Evolutionary conservation across 2,888 invertebrate genomes (phyloP).

Genomic region (Amphipoea oculea): DNA sequence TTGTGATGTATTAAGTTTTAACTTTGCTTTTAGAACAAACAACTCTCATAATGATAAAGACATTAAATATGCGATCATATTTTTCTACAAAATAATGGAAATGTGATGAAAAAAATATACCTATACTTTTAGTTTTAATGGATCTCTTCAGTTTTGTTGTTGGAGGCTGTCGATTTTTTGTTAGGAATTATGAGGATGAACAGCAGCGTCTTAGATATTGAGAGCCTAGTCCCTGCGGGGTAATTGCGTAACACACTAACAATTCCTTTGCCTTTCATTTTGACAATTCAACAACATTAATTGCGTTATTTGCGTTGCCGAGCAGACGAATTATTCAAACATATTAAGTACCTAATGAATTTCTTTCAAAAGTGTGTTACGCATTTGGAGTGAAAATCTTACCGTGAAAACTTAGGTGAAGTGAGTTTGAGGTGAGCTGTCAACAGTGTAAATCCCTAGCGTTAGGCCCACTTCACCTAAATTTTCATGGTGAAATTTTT

Average conservation of each 20-base stretch:
- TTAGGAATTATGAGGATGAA: background rate
- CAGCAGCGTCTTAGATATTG: background rate
- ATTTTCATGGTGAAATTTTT: no score
- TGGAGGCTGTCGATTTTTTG: background rate
- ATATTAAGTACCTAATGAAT: background rate
- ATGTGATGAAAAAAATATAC: background rate
- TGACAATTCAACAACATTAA: no score
- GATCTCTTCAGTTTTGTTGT: background rate
- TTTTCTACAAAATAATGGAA: background rate
- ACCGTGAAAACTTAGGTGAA: no score
- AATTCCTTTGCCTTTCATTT: no score
- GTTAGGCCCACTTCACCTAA: no score
- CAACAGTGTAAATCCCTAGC: no score
- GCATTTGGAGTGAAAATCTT: no score
- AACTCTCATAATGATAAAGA: slow-evolving; percentile 39
- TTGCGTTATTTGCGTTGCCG: background rate
- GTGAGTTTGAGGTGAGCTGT: no score
- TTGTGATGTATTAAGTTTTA: slow-evolving; percentile 65
- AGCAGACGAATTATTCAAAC: background rate
- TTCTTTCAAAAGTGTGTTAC: background rate
- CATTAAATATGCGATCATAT: background rate
- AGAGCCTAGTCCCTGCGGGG: background rate
- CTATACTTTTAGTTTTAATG: background rate
- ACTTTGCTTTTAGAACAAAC: slow-evolving; percentile 66
- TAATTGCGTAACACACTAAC: background rate